A percentile compares a stretch with the other conserved stretches of the same genome.
Evolutionary conservation across 1,140 invertebrate species (phyloP).

Genomic region (Drosophila ironensis): DNA sequence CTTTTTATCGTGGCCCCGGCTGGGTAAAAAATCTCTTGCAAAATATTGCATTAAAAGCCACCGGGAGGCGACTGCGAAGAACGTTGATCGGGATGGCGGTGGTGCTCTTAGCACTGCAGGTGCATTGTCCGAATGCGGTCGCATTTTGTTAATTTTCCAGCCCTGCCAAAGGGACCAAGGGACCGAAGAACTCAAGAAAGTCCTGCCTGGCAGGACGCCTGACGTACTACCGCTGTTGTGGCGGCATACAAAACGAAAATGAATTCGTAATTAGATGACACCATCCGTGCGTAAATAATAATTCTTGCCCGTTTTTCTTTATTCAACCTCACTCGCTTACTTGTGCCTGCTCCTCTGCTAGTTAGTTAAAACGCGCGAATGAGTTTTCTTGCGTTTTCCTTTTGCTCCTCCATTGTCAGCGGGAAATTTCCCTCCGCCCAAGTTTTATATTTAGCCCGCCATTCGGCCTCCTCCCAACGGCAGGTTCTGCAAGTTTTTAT

Average conservation of each 20-base stretch:
- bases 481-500: constrained; percentile 69
- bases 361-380: constrained; percentile 79
- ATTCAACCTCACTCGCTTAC: constrained; percentile 1
- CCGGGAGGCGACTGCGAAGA: constrained; percentile 1
- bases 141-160: constrained; percentile 68
- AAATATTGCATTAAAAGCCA: constrained; percentile 75
- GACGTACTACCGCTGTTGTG: constrained; percentile 30
- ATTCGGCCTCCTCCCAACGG: constrained; percentile 19
- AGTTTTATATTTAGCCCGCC: constrained; percentile 64
- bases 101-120: constrained; percentile 45
- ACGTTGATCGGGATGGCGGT: constrained; percentile 15
- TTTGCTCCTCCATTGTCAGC: constrained; percentile 49
- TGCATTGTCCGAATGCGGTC: constrained; percentile 69
- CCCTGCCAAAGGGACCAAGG: constrained; percentile 4
- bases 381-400: constrained; percentile 69
- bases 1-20: constrained; percentile 67
- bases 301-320: constrained; percentile 63
- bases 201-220: constrained; percentile 7
- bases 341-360: constrained; percentile 39
- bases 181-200: constrained; percentile 46
- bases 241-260: constrained; percentile 76
- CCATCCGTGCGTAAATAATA: constrained; percentile 82
- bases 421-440: constrained; percentile 56
- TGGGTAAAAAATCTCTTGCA: constrained; percentile 36
- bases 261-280: constrained; percentile 82